Evolutionary conservation across 2,797 vertebrate species (phyloP).

Genomic region (Octomys mimax): DNA sequence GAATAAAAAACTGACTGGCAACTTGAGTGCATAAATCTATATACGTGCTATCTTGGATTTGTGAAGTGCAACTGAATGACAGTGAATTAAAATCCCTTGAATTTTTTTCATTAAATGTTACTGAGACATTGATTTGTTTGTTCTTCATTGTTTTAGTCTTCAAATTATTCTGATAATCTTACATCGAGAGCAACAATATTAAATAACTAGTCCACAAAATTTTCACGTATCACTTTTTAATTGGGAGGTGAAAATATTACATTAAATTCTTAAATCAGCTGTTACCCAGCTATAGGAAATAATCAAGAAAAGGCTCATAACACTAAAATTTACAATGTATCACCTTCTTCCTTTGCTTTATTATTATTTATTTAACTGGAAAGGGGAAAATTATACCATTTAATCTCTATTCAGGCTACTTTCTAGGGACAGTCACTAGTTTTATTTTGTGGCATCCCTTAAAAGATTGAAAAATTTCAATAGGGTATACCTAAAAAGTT

Average conservation of each 20-base stretch:
- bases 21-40: not conserved
- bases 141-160: not conserved
- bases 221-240: not conserved
- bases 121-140: not conserved
- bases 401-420: not conserved
- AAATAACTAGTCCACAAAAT: not conserved
- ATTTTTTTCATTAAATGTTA: not conserved
- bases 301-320: not conserved
- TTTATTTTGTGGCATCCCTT: slow-evolving; percentile 13
- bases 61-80: not conserved
- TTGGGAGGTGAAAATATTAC: not conserved
- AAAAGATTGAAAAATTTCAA: not conserved
- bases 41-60: not conserved
- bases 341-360: not conserved
- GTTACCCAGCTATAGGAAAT: not conserved
- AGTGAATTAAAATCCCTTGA: not conserved
- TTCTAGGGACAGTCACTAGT: not conserved
- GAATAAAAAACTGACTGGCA: not conserved
- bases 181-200: not conserved
- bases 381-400: not conserved
- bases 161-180: not conserved
- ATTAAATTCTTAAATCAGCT: not conserved
- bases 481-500: not conserved
- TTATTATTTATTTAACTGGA: slow-evolving; percentile 39
- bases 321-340: not conserved